A percentile compares a stretch with the other conserved stretches of the same genome.
Evolutionary conservation across 2,888 invertebrate species (phyloP).

Genomic region (Ypsolopha scabrella): DNA sequence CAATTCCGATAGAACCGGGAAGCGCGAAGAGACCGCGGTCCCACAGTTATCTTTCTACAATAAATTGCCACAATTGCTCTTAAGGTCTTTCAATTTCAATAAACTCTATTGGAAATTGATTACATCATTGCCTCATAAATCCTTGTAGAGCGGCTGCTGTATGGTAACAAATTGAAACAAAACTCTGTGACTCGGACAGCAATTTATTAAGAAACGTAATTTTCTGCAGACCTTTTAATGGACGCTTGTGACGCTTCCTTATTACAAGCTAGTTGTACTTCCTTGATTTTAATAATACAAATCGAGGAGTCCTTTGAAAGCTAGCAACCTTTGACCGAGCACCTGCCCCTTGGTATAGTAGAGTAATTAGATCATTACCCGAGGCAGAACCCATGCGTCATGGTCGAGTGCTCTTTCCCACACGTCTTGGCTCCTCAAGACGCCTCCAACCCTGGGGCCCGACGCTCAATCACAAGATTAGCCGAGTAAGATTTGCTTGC

Average conservation of each 20-base stretch:
- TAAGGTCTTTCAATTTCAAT: conserved; percentile 6
- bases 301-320: conserved; percentile 10
- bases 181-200: background rate
- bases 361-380: conserved; percentile 51
- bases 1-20: conserved; percentile 28
- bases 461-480: background rate
- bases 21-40: conserved; percentile 42
- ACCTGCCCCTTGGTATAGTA: conserved; percentile 17
- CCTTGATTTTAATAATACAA: background rate
- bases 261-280: conserved; percentile 16
- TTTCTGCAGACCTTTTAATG: background rate
- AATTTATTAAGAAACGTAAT: background rate
- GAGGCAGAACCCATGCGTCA: conserved; percentile 13
- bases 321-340: conserved; percentile 38
- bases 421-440: conserved; percentile 18
- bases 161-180: background rate
- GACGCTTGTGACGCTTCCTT: conserved; percentile 19
- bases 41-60: conserved; percentile 33
- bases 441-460: conserved; percentile 8
- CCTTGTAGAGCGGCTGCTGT: background rate
- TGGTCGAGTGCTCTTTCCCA: conserved; percentile 22
- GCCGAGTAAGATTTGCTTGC: background rate
- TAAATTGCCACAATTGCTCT: conserved; percentile 7
- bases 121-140: conserved; percentile 5
- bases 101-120: conserved; percentile 13